Evolutionary conservation across 2,888 invertebrate genomes (phyloP).

Genomic region (Pemphredon lugubris): DNA sequence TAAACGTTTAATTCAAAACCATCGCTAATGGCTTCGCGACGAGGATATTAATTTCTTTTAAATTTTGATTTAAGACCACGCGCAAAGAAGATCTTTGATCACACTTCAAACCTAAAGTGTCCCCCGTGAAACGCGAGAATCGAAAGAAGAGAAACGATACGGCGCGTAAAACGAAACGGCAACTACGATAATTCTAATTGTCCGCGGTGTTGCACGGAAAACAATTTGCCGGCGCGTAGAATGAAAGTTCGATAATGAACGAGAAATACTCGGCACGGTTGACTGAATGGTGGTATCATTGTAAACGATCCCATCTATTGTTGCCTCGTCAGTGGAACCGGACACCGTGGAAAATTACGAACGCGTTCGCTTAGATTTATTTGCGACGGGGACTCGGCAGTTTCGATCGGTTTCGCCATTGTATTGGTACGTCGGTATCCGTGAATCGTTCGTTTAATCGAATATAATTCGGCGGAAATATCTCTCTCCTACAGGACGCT

Average conservation of each 20-base stretch:
- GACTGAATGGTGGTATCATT: neutral
- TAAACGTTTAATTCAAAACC: too few species aligned
- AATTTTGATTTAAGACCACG: too few species aligned
- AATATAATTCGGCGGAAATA: constrained; percentile 40
- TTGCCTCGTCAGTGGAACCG: neutral
- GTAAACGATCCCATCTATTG: neutral
- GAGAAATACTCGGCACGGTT: neutral
- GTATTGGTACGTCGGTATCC: too few species aligned
- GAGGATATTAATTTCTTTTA: too few species aligned
- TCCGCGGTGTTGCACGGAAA: neutral
- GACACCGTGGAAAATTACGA: neutral
- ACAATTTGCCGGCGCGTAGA: neutral
- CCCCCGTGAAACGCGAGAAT: too few species aligned
- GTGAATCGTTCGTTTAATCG: too few species aligned
- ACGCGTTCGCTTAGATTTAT: neutral
- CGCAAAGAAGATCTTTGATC: too few species aligned
- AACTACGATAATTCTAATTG: neutral
- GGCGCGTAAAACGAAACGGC: neutral
- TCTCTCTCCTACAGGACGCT: constrained; percentile 17
- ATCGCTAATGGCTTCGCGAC: too few species aligned
- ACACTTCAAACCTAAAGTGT: too few species aligned
- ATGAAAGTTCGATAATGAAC: neutral
- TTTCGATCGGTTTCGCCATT: too few species aligned
- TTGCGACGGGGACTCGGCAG: constrained; percentile 3
- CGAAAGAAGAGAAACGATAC: constrained; percentile 1